These are phyloP conservation scores for Cossypha niveicapilla DNA, from an alignment of 2,797 vertebrate genomes.

Conservation along the genomic window DNA sequence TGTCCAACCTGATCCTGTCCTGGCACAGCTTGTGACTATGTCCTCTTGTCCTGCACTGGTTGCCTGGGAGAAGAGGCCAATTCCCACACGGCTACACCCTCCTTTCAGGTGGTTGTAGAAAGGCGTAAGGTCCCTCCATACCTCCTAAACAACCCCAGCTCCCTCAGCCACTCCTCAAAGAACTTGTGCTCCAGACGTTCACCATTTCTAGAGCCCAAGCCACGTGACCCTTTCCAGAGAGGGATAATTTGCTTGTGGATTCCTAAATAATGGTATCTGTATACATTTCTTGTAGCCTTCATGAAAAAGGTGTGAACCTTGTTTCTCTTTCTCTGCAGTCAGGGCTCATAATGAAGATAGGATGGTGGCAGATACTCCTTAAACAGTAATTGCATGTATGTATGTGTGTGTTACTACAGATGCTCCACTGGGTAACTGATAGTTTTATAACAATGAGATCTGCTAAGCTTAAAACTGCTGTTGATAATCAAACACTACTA, in stretches of 20 bases:
- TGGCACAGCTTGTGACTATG: too few relatives aligned
- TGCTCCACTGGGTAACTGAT: too few relatives aligned
- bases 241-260: accelerated
- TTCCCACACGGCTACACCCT: too few relatives aligned
- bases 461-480: not conserved
- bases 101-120: too few relatives aligned
- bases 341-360: not conserved
- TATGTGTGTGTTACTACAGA: not conserved
- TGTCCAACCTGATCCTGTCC: too few relatives aligned
- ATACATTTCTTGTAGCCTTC: accelerated
- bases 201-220: not conserved
- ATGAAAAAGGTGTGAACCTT: not conserved
- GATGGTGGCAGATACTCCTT: not conserved
- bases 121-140: too few relatives aligned
- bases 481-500: not conserved
- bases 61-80: too few relatives aligned
- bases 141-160: too few relatives aligned
- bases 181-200: not conserved
- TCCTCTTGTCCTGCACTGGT: too few relatives aligned
- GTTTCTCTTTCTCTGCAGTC: not conserved
- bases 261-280: not conserved
- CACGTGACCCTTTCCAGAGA: accelerated
- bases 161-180: not conserved
- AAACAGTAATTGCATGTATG: not conserved
- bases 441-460: not conserved